phyloP scores from a whole-genome alignment of 2,797 vertebrate species.

The Apodemus agrarius region DNA sequence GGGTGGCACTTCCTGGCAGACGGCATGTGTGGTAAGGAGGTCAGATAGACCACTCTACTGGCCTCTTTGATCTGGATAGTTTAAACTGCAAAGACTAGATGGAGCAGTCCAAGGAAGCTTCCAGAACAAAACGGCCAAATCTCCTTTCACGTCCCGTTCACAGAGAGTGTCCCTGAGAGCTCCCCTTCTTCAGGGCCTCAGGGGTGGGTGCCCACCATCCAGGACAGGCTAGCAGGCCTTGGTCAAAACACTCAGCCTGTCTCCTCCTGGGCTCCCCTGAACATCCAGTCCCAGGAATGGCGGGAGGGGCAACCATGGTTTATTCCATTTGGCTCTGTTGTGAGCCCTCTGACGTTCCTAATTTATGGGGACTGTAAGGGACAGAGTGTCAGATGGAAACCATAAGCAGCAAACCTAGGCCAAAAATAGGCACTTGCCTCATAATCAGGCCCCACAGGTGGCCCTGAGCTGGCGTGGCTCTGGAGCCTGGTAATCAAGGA shows the following conservation, averaged over 20 bases:
- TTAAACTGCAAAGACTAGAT: background rate
- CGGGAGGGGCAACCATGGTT: background rate
- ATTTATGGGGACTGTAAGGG: background rate
- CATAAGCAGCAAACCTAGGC: background rate
- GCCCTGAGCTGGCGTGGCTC: background rate
- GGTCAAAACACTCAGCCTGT: background rate
- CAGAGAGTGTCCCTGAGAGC: background rate
- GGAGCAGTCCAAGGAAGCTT: background rate
- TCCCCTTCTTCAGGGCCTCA: background rate
- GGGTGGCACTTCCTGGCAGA: background rate
- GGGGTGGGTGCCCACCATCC: background rate
- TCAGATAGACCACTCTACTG: background rate
- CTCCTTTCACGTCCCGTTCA: background rate
- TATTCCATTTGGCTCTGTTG: background rate
- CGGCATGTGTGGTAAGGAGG: rapidly evolving
- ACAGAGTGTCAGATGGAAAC: background rate
- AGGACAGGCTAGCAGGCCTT: background rate
- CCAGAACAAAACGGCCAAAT: background rate
- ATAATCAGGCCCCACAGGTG: background rate
- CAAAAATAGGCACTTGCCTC: constrained; percentile 14
- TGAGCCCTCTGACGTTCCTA: background rate
- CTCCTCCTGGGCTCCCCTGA: background rate
- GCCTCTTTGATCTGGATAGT: background rate
- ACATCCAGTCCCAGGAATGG: background rate
- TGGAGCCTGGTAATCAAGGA: background rate